Evolutionary conservation across 2,888 invertebrate genomes (phyloP).

Genomic region (Teleiodes luculella): DNA sequence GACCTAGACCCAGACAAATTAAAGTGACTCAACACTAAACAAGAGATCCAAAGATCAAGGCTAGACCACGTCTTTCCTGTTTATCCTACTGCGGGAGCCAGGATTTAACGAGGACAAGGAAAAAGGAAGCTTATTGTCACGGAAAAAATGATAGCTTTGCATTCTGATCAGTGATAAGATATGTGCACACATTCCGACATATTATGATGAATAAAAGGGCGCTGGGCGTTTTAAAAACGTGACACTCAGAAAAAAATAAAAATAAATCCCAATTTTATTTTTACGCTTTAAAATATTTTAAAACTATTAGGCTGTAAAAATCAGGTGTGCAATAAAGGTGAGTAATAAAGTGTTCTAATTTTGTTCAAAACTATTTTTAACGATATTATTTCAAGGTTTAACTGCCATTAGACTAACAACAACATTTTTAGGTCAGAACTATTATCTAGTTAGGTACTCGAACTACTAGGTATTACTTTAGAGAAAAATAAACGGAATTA

Average conservation of each 20-base stretch:
- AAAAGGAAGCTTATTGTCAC: constrained; percentile 1
- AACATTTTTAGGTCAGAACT: too few relatives aligned
- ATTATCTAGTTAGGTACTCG: too few relatives aligned
- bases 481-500: too few relatives aligned
- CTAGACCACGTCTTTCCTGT: constrained; percentile 60
- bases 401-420: too few relatives aligned
- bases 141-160: neutral
- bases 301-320: too few relatives aligned
- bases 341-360: too few relatives aligned
- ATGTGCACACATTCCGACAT: neutral
- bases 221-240: neutral
- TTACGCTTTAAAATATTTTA: too few relatives aligned
- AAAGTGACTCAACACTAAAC: constrained; percentile 5
- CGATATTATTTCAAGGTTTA: too few relatives aligned
- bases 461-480: too few relatives aligned
- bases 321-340: too few relatives aligned
- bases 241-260: neutral
- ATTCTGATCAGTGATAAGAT: neutral
- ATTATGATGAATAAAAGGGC: neutral
- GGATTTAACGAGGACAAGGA: constrained; percentile 1
- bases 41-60: constrained; percentile 20
- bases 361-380: too few relatives aligned
- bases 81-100: constrained; percentile 49
- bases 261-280: neutral
- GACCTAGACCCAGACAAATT: neutral